Evolutionary conservation across 1,140 invertebrate species (phyloP), one percentile per base, ranked within the genome.

Genomic region (Euwallacea similis): DNA sequence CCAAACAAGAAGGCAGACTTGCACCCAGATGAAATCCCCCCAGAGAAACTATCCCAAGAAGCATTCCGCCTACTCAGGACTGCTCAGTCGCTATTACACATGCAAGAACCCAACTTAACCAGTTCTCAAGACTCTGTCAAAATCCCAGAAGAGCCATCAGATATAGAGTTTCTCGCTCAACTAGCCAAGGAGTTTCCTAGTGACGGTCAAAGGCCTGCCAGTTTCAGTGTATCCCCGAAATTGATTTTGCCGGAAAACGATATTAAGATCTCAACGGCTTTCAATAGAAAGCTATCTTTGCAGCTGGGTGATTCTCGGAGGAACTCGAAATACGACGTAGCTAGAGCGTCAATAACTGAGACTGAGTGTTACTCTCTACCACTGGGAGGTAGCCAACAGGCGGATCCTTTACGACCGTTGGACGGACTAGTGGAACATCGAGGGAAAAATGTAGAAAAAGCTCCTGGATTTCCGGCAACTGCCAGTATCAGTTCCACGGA

Each of bases 31-130:
- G 85, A 86, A 66, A 81, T 86, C 8, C 83, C 86, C n/a, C 86
- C 87, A 0, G 87, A 89, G 64, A 90, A 89, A 79, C 77, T 91
- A 7, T 86, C 88, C 0, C 86, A 89, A 73, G 89, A 90, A 80
- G 88, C 89, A 9, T 90, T 88, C 71, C 84, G 87, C 44, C 80
- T 90, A 56, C 83, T 88, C 74, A 83, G 89, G 69, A 90, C 88
- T 6, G 87, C 89, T 46, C 87, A 89, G 70, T 90, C 89, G 10
- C 78, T 91, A 13, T 74, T 90, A 42, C 81, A 84, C 68, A 89
- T 87, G 61, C 84, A 86, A 70, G 88, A 90, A 72, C 88, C 88
- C 0, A 87, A 89, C 75, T 79, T 90, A 42, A 81, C 82, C 0
- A 83, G 84, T 53, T 46, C 73, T 3, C 68, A 72, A 33, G 66